These are phyloP conservation scores for Cryptotermes secundus DNA, from an alignment of 1,140 invertebrate genomes.

Conservation along the genomic window DNA sequence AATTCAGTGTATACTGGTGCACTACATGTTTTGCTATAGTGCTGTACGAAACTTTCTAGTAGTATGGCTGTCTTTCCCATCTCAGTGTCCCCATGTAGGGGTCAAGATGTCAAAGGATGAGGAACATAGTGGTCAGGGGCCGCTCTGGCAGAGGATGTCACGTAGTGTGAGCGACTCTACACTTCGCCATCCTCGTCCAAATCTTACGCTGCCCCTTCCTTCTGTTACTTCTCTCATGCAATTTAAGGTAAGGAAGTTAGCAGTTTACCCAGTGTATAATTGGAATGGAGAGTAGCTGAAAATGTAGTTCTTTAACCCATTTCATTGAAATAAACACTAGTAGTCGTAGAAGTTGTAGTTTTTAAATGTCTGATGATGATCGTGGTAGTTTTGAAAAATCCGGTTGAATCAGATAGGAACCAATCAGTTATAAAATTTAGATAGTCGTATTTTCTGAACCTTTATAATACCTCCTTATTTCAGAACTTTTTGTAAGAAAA, in stretches of 20 bases:
- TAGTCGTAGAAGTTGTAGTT: too few relatives aligned
- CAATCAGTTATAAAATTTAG: background rate
- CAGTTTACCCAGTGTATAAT: background rate
- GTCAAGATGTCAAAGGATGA: conserved; percentile 21
- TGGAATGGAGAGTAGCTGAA: background rate
- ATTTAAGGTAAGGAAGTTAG: conserved; percentile 45
- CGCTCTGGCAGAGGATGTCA: conserved; percentile 40
- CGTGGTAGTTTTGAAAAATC: background rate
- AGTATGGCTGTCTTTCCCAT: conserved; percentile 16
- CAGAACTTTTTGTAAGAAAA: too few relatives aligned
- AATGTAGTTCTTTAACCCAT: too few relatives aligned
- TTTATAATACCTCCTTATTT: too few relatives aligned
- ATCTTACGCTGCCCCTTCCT: conserved; percentile 47
- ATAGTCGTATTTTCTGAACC: too few relatives aligned
- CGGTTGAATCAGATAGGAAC: background rate
- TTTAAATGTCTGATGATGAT: too few relatives aligned
- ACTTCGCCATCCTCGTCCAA: conserved; percentile 45
- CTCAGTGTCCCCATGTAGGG: conserved; percentile 16
- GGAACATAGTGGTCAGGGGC: conserved; percentile 29
- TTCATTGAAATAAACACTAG: too few relatives aligned
- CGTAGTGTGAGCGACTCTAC: conserved; percentile 49
- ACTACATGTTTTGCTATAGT: background rate
- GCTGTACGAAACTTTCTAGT: background rate
- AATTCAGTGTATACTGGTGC: background rate
- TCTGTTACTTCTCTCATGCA: conserved; percentile 50